Evolutionary conservation across 2,113 vertebrate genomes (phyloP).

Genomic region (Leiothrix lutea): DNA sequence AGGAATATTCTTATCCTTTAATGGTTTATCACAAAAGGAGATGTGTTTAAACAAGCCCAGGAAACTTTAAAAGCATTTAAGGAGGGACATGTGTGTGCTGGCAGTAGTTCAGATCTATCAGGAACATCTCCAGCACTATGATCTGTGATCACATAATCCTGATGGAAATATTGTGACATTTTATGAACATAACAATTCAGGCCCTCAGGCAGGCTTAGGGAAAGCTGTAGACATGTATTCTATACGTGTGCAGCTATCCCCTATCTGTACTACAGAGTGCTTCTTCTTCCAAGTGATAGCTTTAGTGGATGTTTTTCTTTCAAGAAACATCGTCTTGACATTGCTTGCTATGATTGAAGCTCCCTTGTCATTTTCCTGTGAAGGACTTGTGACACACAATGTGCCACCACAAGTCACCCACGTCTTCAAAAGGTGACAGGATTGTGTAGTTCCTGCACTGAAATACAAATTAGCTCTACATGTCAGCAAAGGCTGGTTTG

Average conservation of each 20-base stretch:
- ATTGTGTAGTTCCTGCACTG: background rate
- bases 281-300: background rate
- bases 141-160: background rate
- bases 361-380: background rate
- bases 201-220: background rate
- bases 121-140: background rate
- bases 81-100: background rate
- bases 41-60: background rate
- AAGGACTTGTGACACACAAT: background rate
- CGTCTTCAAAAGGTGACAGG: background rate
- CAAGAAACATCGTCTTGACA: background rate
- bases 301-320: background rate
- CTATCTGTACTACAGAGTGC: background rate
- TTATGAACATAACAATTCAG: background rate
- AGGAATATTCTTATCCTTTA: background rate
- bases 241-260: rapidly evolving
- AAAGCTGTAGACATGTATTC: background rate
- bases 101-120: background rate
- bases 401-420: background rate
- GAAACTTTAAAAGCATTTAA: background rate
- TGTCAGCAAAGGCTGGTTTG: background rate
- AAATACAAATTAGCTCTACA: background rate
- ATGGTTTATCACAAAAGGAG: background rate
- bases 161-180: background rate
- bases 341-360: background rate